A percentile compares a stretch with the other conserved stretches of the same genome.
phyloP scores from a whole-genome alignment of 2,113 vertebrate species.

The Muscicapa adusta region DNA sequence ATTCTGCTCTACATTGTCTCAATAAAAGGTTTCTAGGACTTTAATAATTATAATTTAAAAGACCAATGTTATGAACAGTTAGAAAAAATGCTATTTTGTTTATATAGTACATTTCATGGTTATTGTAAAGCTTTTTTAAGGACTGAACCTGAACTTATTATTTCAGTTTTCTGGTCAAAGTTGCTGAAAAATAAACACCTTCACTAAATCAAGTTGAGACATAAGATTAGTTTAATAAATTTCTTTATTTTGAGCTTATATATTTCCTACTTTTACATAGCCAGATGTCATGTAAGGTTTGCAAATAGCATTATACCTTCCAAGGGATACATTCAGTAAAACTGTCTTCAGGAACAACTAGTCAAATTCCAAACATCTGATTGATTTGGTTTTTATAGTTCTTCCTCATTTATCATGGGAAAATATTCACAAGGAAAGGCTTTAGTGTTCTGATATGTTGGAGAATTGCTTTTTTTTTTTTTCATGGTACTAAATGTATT shows the following conservation, averaged over 20 bases:
- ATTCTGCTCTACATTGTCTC: background rate
- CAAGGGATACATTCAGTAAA: background rate
- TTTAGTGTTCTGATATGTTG: background rate
- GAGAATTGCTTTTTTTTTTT: background rate
- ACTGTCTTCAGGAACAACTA: background rate
- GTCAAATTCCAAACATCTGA: background rate
- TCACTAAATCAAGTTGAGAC: background rate
- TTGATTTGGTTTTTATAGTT: background rate
- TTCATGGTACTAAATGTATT: background rate
- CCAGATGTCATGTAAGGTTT: background rate
- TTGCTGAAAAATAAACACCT: background rate
- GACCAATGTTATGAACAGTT: background rate
- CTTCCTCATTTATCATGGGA: background rate
- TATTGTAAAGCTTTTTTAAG: background rate
- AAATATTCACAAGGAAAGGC: background rate
- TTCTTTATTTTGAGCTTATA: background rate
- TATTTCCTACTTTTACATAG: background rate
- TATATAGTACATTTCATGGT: background rate
- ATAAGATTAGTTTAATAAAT: background rate
- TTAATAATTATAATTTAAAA: background rate
- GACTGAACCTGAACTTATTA: background rate
- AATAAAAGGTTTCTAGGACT: background rate
- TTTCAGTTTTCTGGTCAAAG: background rate
- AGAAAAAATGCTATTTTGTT: background rate
- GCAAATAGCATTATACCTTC: background rate